Evolutionary conservation across 2,113 vertebrate genomes (phyloP).

Genomic region (Indicator indicator): DNA sequence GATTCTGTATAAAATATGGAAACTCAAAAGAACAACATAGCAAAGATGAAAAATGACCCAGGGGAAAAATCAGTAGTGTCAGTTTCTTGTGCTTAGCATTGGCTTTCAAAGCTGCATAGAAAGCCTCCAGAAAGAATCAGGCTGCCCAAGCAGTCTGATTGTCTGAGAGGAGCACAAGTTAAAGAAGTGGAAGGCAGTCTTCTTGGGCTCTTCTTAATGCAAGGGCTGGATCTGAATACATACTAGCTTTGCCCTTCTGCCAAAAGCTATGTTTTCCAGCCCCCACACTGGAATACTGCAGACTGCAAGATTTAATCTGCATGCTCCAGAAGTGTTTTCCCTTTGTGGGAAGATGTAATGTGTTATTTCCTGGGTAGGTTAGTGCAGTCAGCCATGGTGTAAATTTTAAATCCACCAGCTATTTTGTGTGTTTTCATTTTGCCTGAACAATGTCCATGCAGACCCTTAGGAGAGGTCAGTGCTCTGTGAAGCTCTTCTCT

Average conservation of each 20-base stretch:
- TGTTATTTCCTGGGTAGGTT: background rate
- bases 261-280: background rate
- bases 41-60: background rate
- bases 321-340: fast-evolving
- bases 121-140: background rate
- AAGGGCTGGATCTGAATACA: background rate
- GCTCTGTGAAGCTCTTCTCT: background rate
- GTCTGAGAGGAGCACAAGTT: background rate
- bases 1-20: background rate
- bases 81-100: background rate
- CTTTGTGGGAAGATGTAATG: background rate
- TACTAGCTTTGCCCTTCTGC: background rate
- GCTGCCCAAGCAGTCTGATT: background rate
- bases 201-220: background rate
- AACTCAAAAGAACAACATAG: background rate
- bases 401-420: background rate
- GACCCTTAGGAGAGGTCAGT: background rate
- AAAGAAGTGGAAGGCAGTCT: background rate
- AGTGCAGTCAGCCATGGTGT: background rate
- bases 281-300: background rate
- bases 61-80: background rate
- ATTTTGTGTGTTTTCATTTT: background rate
- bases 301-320: background rate
- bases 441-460: background rate
- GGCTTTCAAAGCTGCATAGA: background rate